Conservation (phyloP, 2,113 vertebrate species). For the Poecilia latipinna region DNA sequence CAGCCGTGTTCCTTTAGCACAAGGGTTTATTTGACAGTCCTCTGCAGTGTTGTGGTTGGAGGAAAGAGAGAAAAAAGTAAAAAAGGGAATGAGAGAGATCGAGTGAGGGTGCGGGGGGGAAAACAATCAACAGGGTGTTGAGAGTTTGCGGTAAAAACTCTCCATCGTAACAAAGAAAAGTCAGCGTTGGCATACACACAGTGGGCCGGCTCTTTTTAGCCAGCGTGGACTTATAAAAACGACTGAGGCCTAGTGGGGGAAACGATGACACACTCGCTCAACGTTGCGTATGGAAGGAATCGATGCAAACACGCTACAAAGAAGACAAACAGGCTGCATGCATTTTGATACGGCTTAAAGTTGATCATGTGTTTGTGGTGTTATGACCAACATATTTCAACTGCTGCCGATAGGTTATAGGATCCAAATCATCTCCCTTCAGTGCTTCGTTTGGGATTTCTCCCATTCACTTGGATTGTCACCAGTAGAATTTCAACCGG, state of each 20-base stretch:
- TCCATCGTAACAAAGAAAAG: conserved; percentile 29
- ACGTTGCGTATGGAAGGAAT: background rate
- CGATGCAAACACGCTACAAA: background rate
- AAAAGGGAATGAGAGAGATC: conserved; percentile 6
- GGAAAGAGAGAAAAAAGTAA: background rate
- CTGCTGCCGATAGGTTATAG: background rate
- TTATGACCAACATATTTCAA: too few species aligned
- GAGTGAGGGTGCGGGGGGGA: background rate
- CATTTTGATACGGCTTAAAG: too few species aligned
- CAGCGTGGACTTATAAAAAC: conserved; percentile 14
- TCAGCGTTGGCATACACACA: conserved; percentile 1
- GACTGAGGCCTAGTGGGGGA: conserved; percentile 22
- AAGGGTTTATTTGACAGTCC: conserved; percentile 9
- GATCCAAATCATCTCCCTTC: background rate
- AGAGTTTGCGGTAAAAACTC: conserved; percentile 43
- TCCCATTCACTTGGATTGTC: too few species aligned
- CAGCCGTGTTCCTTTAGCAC: conserved; percentile 4
- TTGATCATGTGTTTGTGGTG: too few species aligned
- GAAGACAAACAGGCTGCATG: background rate
- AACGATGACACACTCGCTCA: conserved; percentile 23
- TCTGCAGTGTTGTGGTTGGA: conserved; percentile 15
- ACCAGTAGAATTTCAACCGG: too few species aligned
- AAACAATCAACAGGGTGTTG: conserved; percentile 42
- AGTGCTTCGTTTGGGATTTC: too few species aligned
- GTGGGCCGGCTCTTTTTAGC: conserved; percentile 23